Evolutionary conservation across 2,797 vertebrate species (phyloP).

Genomic region (Serranus cabrilla): DNA sequence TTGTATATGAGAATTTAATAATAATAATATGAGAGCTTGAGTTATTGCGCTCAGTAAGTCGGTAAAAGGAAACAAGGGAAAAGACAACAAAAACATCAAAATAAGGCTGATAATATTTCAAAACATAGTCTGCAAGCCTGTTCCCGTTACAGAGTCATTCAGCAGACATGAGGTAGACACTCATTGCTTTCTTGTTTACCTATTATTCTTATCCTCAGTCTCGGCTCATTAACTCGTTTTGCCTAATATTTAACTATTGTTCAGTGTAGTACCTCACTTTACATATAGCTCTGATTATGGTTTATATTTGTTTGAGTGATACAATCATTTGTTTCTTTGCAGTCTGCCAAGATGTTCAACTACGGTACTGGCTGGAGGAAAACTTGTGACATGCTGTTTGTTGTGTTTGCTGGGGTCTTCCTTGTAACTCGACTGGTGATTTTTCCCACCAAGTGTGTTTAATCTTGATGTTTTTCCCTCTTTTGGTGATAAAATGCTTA

Average conservation of each 20-base stretch:
- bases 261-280: not conserved
- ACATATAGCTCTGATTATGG: not conserved
- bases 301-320: not conserved
- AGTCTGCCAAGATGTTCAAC: constrained; percentile 94
- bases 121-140: not conserved
- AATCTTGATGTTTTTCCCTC: constrained; percentile 52
- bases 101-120: not conserved
- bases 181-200: not conserved
- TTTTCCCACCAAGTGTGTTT: constrained; percentile 89
- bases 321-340: constrained; percentile 32
- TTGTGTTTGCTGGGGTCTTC: constrained; percentile 90
- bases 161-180: not conserved
- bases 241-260: not conserved
- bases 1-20: not conserved
- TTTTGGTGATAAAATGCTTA: not conserved
- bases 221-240: not conserved
- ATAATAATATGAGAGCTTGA: not conserved
- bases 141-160: not conserved
- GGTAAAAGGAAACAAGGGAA: not conserved
- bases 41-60: not conserved
- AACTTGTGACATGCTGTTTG: constrained; percentile 87
- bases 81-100: not conserved
- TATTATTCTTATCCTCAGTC: not conserved
- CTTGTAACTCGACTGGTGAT: constrained; percentile 89
- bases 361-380: constrained; percentile 90